Conservation (phyloP, 1,140 invertebrate species). For the Aphis gossypii region DNA sequence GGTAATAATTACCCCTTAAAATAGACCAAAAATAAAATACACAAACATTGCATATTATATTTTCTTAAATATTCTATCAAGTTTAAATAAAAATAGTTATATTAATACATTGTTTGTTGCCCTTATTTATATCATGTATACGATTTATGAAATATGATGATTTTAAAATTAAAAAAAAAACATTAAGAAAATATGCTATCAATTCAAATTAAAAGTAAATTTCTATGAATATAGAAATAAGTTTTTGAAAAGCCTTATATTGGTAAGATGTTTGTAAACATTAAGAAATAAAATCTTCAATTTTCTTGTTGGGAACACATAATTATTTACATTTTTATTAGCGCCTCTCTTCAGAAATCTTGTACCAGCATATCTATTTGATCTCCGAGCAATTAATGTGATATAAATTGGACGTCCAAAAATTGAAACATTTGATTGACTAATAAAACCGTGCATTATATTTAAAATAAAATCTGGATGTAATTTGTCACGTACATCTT, state of each 20-base stretch:
- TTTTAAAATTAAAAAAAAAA: not conserved
- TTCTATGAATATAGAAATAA: not conserved
- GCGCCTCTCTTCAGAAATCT: constrained; percentile 95
- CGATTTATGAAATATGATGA: too few relatives aligned
- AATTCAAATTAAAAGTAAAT: not conserved
- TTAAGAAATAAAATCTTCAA: not conserved
- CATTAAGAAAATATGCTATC: not conserved
- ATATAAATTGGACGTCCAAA: constrained; percentile 90
- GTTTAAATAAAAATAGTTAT: too few relatives aligned
- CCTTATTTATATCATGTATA: too few relatives aligned
- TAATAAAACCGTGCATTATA: constrained; percentile 96
- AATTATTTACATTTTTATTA: constrained; percentile 77
- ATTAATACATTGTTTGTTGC: too few relatives aligned
- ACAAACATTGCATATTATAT: not conserved
- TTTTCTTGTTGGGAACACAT: not conserved
- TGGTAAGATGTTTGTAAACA: not conserved
- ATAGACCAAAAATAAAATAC: not conserved
- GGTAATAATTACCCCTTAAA: not conserved
- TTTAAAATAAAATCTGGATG: constrained; percentile 93
- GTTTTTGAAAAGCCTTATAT: not conserved
- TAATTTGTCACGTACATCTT: constrained; percentile 75
- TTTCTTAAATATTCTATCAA: not conserved
- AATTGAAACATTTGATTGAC: constrained; percentile 84
- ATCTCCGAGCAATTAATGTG: constrained; percentile 89
- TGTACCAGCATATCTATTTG: constrained; percentile 91